phyloP scores from a whole-genome alignment of 1,140 invertebrate species.

The Nixonia krombeini region DNA sequence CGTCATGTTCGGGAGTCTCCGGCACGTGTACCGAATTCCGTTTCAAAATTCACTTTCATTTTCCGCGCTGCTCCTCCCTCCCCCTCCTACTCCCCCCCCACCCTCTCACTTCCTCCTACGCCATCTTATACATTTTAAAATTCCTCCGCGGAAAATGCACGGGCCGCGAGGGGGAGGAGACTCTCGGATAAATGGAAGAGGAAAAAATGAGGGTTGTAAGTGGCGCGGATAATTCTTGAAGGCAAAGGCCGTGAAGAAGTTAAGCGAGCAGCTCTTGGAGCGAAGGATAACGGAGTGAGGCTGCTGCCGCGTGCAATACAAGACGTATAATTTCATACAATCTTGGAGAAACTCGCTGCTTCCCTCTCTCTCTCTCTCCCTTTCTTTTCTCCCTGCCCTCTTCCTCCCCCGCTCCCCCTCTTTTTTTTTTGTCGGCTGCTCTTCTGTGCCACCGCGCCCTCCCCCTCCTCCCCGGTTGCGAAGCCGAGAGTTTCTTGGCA shows the following conservation, averaged over 20 bases:
- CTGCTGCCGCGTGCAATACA: constrained; percentile 55
- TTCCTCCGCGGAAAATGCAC: constrained; percentile 10
- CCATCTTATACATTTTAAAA: constrained; percentile 9
- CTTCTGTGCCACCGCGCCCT: constrained; percentile 15
- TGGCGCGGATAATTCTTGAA: constrained; percentile 56
- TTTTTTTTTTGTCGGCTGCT: constrained; percentile 9
- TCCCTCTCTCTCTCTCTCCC: constrained; percentile 4
- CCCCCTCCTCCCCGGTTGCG: neutral
- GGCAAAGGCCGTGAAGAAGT: constrained; percentile 30
- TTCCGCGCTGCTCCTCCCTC: constrained; percentile 24
- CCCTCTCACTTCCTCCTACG: neutral
- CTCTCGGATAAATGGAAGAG: constrained; percentile 29
- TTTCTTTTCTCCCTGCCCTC: constrained; percentile 14
- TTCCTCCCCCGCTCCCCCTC: constrained; percentile 4
- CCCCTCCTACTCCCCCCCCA: neutral
- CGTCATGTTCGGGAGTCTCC: constrained; percentile 43
- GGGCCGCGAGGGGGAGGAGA: constrained; percentile 8
- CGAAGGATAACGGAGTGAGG: constrained; percentile 7
- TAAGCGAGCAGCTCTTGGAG: constrained; percentile 29
- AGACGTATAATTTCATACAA: constrained; percentile 62
- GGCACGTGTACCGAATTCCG: constrained; percentile 52
- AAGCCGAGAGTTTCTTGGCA: neutral
- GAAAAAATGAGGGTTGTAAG: constrained; percentile 59
- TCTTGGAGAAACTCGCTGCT: constrained; percentile 48
- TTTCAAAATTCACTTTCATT: constrained; percentile 67